These are phyloP conservation scores for Origma solitaria DNA, from an alignment of 2,113 vertebrate species.

Conservation along the genomic window DNA sequence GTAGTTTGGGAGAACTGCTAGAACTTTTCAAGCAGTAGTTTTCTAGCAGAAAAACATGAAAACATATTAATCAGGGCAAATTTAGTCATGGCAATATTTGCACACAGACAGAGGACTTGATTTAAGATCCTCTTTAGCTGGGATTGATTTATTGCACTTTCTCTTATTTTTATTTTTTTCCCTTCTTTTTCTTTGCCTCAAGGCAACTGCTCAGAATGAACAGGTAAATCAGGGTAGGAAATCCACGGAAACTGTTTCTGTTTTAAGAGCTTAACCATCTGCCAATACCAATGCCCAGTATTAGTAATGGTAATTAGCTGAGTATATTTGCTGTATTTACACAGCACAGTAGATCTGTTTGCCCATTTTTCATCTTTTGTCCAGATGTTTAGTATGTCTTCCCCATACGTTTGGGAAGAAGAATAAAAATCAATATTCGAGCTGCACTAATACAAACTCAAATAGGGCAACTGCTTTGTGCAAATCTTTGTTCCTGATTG, in stretches of 20 bases:
- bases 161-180: fast-evolving
- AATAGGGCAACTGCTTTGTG: background rate
- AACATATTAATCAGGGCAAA: background rate
- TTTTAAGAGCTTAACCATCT: slow-evolving; percentile 44
- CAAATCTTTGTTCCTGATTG: background rate
- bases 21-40: background rate
- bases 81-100: background rate
- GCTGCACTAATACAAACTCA: slow-evolving; percentile 9
- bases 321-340: background rate
- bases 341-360: background rate
- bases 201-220: background rate
- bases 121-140: background rate
- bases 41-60: background rate
- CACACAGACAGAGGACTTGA: background rate
- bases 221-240: slow-evolving; percentile 27
- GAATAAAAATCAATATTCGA: background rate
- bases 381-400: background rate
- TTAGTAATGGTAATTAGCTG: slow-evolving; percentile 4
- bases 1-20: background rate
- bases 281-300: slow-evolving; percentile 10
- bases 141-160: background rate
- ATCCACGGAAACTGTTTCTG: slow-evolving; percentile 6
- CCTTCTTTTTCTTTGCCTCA: background rate
- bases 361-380: background rate
- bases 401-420: background rate